Conservation (phyloP, 2,113 vertebrate species). For the Hydropotes inermis region DNA sequence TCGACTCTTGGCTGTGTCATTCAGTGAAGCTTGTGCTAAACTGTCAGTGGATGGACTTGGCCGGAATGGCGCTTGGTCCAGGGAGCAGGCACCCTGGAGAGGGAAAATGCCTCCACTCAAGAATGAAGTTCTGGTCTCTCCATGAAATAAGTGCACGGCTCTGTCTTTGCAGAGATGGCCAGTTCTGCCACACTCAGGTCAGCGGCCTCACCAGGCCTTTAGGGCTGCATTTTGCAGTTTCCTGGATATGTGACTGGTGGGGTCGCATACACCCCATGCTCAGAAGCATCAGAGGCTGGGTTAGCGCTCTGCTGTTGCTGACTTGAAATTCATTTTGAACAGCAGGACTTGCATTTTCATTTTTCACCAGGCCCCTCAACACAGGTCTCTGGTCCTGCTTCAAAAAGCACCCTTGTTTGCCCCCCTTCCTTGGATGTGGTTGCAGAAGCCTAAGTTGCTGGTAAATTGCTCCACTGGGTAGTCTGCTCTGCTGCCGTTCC, state of each 20-base stretch:
- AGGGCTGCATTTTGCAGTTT: no score
- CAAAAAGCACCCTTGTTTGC: neutral
- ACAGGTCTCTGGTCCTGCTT: neutral
- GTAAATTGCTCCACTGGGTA: neutral
- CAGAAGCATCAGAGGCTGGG: neutral
- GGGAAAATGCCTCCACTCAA: no score
- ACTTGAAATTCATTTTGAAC: neutral
- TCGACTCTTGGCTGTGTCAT: neutral
- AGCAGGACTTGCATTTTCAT: neutral
- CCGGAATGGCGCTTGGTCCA: fast-evolving
- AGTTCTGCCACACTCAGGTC: fast-evolving
- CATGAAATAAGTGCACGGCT: neutral
- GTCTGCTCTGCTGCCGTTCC: no score
- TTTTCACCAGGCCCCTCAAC: neutral
- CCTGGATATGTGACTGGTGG: neutral
- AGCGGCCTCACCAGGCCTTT: neutral
- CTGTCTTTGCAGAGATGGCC: neutral
- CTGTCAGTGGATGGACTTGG: neutral
- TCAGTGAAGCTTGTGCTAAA: neutral
- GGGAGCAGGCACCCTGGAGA: neutral
- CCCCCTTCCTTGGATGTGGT: neutral
- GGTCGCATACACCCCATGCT: neutral
- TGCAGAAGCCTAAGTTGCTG: neutral
- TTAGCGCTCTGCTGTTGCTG: neutral
- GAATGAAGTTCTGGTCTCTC: neutral